These are phyloP conservation scores for Oxyteleia sp. DNA, from an alignment of 2,888 invertebrate genomes.

Conservation along the genomic window DNA sequence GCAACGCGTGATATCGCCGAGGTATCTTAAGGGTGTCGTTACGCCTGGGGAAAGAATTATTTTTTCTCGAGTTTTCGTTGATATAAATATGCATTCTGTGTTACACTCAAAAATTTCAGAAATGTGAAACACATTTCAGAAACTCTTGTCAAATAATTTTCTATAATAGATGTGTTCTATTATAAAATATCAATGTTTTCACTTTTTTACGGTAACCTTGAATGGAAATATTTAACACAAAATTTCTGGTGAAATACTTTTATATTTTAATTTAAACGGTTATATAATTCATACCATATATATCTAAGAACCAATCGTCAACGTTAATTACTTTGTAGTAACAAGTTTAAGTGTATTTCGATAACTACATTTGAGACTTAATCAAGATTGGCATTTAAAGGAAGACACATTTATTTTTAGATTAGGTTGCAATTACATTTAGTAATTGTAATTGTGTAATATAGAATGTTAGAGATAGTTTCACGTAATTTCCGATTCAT, in stretches of 20 bases:
- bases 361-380: background rate
- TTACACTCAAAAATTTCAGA: conserved; percentile 6
- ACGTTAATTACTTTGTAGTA: background rate
- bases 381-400: conserved; percentile 31
- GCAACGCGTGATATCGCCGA: conserved; percentile 14
- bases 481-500: conserved; percentile 33
- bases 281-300: background rate
- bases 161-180: too few relatives aligned
- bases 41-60: conserved; percentile 1
- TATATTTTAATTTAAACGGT: background rate
- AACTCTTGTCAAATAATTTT: background rate
- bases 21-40: conserved; percentile 34
- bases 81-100: conserved; percentile 6
- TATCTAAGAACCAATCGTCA: background rate
- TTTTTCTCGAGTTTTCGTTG: conserved; percentile 1
- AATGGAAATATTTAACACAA: background rate
- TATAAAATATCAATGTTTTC: too few relatives aligned
- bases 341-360: background rate
- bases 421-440: conserved; percentile 6
- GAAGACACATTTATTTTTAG: conserved; percentile 7
- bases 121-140: background rate
- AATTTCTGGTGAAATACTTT: background rate
- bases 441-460: conserved; percentile 28
- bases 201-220: too few relatives aligned
- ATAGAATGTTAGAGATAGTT: conserved; percentile 25